Percentiles rank a stretch among this genome's conserved stretches.
phyloP scores from a whole-genome alignment of 2,113 vertebrate species.

The Notarius quadriscutis region DNA sequence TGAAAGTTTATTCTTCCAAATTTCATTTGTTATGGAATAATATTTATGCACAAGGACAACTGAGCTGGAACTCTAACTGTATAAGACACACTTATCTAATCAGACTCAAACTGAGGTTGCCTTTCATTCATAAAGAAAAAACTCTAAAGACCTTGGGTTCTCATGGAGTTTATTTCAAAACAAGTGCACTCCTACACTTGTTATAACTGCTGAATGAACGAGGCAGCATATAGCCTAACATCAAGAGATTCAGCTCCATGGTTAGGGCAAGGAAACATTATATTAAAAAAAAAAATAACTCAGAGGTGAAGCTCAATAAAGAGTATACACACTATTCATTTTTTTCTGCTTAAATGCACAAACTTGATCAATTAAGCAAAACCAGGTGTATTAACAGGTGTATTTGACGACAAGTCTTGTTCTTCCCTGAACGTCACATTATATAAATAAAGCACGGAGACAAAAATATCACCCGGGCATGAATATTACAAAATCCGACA shows the following conservation, averaged over 20 bases:
- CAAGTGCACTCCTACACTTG: background rate
- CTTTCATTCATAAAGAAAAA: slow-evolving; percentile 5
- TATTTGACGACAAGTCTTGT: background rate
- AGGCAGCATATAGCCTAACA: background rate
- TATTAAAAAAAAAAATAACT: background rate
- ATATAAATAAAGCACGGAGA: background rate
- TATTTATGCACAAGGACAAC: background rate
- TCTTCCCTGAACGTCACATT: background rate
- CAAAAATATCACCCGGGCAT: background rate
- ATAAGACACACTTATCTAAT: background rate
- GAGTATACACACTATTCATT: too few relatives aligned
- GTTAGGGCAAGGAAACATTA: background rate
- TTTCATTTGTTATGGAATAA: background rate
- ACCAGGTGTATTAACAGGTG: background rate
- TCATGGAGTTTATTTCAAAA: background rate
- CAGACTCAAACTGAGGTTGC: background rate
- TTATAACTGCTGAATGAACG: background rate
- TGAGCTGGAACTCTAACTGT: background rate
- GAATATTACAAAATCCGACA: background rate
- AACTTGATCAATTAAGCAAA: background rate
- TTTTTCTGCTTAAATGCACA: background rate
- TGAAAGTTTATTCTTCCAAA: background rate
- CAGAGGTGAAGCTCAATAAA: too few relatives aligned
- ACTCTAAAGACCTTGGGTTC: background rate
- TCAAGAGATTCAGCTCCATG: background rate